These are phyloP conservation scores for Ochropleura leucogaster DNA, from an alignment of 2,888 invertebrate species.

Conservation along the genomic window DNA sequence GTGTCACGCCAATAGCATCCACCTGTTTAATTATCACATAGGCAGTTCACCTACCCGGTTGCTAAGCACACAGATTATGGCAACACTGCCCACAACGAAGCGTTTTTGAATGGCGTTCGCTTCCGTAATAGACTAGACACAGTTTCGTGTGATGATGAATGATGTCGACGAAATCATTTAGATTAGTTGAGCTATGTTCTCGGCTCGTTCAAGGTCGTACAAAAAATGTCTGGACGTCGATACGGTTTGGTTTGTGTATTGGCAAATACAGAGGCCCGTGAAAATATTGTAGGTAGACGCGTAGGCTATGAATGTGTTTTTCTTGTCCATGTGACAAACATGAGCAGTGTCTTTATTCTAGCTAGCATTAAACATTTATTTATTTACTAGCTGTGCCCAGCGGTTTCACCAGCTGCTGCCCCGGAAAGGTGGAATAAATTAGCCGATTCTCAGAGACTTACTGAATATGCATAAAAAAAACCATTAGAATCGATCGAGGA, in stretches of 20 bases:
- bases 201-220: conserved; percentile 34
- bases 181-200: conserved; percentile 32
- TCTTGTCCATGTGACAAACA: conserved; percentile 8
- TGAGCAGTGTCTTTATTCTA: conserved; percentile 5
- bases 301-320: background rate
- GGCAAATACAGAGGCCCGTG: conserved; percentile 48
- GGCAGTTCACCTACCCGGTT: background rate
- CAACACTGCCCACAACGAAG: conserved; percentile 21
- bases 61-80: conserved; percentile 13
- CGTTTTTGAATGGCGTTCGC: conserved; percentile 6
- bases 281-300: conserved; percentile 23
- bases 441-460: too few relatives aligned
- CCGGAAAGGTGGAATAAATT: too few relatives aligned
- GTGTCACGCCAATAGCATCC: background rate
- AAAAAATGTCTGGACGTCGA: conserved; percentile 47
- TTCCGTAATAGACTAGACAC: conserved; percentile 27
- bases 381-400: too few relatives aligned
- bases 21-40: conserved; percentile 17
- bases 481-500: too few relatives aligned
- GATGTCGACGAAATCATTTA: conserved; percentile 23
- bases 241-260: conserved; percentile 14
- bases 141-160: conserved; percentile 26
- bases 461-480: too few relatives aligned
- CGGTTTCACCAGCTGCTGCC: too few relatives aligned
- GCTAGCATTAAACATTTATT: background rate